These are phyloP conservation scores for Cygnus olor DNA, from an alignment of 2,797 vertebrate species.

Conservation along the genomic window DNA sequence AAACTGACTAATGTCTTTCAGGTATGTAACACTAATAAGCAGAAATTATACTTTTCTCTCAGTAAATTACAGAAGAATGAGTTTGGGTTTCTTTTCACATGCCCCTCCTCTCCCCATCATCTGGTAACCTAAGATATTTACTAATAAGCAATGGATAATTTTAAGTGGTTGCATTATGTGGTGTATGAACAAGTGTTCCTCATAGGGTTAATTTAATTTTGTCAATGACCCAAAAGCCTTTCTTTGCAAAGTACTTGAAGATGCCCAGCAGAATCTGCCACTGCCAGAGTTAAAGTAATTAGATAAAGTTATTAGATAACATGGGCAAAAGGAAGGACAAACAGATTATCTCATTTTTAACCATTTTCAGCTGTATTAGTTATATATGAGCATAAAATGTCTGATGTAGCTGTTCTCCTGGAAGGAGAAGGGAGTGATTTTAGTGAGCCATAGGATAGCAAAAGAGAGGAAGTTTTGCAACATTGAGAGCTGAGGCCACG, in stretches of 20 bases:
- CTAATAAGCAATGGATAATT: not conserved
- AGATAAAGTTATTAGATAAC: not conserved
- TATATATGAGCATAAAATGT: not conserved
- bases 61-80: not conserved
- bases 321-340: not conserved
- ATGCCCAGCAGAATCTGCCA: not conserved
- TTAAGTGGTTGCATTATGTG: not conserved
- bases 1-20: not conserved
- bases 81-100: not conserved
- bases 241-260: not conserved
- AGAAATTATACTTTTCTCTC: not conserved
- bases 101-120: not conserved
- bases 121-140: not conserved
- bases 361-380: not conserved
- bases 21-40: not conserved
- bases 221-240: not conserved
- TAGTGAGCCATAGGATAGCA: not conserved
- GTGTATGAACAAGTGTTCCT: not conserved
- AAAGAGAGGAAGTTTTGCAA: not conserved
- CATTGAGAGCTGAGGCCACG: not conserved
- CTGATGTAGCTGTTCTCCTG: not conserved
- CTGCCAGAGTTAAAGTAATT: constrained; percentile 13
- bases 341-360: not conserved
- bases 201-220: not conserved
- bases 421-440: not conserved